Conservation (phyloP, 2,797 vertebrate genomes). For the Momotus momota region DNA sequence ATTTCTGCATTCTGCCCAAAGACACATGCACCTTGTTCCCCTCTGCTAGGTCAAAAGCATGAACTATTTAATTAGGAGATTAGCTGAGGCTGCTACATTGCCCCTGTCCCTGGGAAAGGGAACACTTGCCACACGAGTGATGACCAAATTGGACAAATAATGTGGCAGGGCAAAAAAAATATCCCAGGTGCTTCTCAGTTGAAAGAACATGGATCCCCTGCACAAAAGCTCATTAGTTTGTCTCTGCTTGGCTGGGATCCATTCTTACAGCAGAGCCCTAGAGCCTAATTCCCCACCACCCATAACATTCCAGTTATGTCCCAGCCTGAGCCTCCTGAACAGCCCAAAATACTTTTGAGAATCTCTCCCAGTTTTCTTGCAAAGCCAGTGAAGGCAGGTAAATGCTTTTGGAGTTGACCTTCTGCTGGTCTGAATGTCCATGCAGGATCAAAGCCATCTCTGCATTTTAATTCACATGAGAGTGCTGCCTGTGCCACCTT, state of each 20-base stretch:
- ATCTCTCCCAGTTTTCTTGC: not conserved
- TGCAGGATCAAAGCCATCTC: not conserved
- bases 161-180: not conserved
- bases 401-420: not conserved
- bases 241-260: not conserved
- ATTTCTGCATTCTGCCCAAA: not conserved
- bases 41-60: not conserved
- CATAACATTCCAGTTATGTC: not conserved
- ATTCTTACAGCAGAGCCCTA: not conserved
- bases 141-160: not conserved
- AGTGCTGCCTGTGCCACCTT: not conserved
- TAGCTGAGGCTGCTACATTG: not conserved
- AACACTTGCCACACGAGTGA: not conserved
- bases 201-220: not conserved
- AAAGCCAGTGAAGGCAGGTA: too few species aligned
- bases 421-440: not conserved
- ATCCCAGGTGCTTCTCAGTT: not conserved
- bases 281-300: not conserved
- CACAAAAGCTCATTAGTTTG: not conserved
- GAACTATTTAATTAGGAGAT: not conserved
- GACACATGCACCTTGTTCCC: not conserved
- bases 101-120: not conserved
- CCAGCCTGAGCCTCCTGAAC: not conserved
- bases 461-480: rapidly evolving
- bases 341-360: not conserved